Evolutionary conservation across 1,140 invertebrate species (phyloP).

Genomic region (Heliothis subflexa): DNA sequence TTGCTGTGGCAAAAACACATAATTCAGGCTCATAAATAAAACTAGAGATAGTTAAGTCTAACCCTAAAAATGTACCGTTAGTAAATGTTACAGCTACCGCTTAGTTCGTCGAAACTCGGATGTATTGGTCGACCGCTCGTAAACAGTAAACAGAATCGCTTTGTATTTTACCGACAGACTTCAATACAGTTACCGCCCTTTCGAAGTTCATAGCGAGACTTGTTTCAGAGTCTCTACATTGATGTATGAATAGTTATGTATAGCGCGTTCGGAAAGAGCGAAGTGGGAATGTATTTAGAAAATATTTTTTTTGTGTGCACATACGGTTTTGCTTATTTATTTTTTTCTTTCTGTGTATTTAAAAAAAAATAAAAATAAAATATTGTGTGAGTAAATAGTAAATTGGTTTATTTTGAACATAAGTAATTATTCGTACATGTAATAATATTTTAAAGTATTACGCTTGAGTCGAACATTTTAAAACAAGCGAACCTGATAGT

Average conservation of each 20-base stretch:
- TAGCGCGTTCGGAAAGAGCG: neutral
- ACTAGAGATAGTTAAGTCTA: no score
- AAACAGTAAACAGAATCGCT: constrained; percentile 15
- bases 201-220: constrained; percentile 6
- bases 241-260: constrained; percentile 1
- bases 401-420: no score
- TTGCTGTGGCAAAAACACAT: no score
- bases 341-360: no score
- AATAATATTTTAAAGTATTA: no score
- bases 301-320: neutral
- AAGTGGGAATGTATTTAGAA: no score
- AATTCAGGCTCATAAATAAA: no score
- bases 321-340: neutral
- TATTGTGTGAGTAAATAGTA: no score
- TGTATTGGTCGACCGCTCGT: constrained; percentile 17
- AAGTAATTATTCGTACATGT: no score
- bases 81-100: neutral
- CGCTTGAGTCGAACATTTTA: neutral
- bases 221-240: neutral
- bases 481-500: neutral
- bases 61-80: neutral
- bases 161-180: constrained; percentile 10
- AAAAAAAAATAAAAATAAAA: no score
- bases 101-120: no score
- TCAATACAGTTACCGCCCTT: constrained; percentile 18